phyloP scores from a whole-genome alignment of 2,888 invertebrate species.

The Hirtodrosophila histrioides region DNA sequence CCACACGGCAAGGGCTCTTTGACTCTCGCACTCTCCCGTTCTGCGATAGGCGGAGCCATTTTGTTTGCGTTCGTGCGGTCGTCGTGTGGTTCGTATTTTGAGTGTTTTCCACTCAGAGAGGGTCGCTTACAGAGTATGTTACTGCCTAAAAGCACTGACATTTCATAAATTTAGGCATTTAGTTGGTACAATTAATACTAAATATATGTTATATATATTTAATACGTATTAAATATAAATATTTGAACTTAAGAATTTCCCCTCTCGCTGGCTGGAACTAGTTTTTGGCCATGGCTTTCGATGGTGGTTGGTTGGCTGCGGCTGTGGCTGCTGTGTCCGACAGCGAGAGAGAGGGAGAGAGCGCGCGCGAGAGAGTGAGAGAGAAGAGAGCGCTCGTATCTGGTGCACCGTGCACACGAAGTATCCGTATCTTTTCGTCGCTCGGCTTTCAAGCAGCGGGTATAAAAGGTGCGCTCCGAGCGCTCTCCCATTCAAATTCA shows the following conservation, averaged over 20 bases:
- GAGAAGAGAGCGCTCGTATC: slow-evolving; percentile 26
- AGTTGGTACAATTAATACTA: neutral
- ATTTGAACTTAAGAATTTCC: slow-evolving; percentile 15
- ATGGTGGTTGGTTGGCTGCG: slow-evolving; percentile 42
- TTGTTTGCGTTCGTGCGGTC: slow-evolving; percentile 30
- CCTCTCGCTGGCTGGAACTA: slow-evolving; percentile 35
- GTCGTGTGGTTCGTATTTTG: slow-evolving; percentile 21
- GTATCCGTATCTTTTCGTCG: slow-evolving; percentile 31
- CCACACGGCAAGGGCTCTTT: neutral
- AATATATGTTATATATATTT: neutral
- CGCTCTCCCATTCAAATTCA: slow-evolving; percentile 60
- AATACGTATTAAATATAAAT: neutral
- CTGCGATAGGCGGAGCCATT: slow-evolving; percentile 60
- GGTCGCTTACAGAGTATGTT: slow-evolving; percentile 13
- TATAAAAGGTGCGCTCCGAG: slow-evolving; percentile 81
- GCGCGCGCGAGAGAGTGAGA: slow-evolving; percentile 23
- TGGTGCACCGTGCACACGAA: slow-evolving; percentile 23
- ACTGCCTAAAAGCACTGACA: neutral
- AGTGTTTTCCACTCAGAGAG: slow-evolving; percentile 14
- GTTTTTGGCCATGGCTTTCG: slow-evolving; percentile 39
- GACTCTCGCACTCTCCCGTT: slow-evolving; percentile 35
- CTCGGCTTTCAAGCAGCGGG: slow-evolving; percentile 49
- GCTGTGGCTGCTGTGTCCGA: neutral
- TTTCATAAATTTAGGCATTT: neutral
- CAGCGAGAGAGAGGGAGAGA: slow-evolving; percentile 17